Evolutionary conservation across 2,113 vertebrate species (phyloP), one percentile per base, ranked within the genome.

Genomic region (Rhagologus leucostigma): DNA sequence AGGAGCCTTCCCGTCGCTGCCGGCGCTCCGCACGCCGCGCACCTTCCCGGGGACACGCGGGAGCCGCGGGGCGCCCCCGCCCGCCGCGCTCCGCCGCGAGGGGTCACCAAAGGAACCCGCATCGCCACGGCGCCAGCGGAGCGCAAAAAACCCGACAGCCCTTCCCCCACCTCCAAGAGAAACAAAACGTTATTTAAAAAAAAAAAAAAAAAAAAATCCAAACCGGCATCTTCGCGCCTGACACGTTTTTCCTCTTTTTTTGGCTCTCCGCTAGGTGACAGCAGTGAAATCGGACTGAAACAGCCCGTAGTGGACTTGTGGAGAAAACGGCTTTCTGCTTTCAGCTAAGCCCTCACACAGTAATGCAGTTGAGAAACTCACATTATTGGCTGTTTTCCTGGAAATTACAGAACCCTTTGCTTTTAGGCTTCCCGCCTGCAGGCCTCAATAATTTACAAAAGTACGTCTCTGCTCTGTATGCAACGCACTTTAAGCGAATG

Each of bases 351-450:
- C 60, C 65, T 74, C 67, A 5, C 81, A 62, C 80, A 87, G 68
- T 39, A 86, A 49, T 10, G 75, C 55, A 50, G 90, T 55, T 90
- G 71, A 91, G 82, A 84, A 96, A 90, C 50, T 80, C 42, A 22
- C 50, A 9, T 68, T 91, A 65, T 52, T 97, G 97, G 92, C 95
- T 47, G 12, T 78, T 93, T 91, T 96, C 90, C 93, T 96, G 95
- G 97, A 97, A 97, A 96, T 59, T 94, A 79, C 90, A 83, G 87
- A 90, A 73, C 33, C 59, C 65, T 93, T 77, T 91, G 90, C 94
- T 97, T 95, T 95, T 56, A 83, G 91, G 71, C 85, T 95, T 95
- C 56, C 84, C 32, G 68, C 86, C 88, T 94, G 85, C 79, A 87
- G 94, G 67, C 91, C 79, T 91, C 82, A 70, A 26, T 93, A 92